Percentiles rank a stretch among this genome's conserved stretches.
Conservation (phyloP, 2,113 vertebrate species). For the Hemiprocne comata region DNA sequence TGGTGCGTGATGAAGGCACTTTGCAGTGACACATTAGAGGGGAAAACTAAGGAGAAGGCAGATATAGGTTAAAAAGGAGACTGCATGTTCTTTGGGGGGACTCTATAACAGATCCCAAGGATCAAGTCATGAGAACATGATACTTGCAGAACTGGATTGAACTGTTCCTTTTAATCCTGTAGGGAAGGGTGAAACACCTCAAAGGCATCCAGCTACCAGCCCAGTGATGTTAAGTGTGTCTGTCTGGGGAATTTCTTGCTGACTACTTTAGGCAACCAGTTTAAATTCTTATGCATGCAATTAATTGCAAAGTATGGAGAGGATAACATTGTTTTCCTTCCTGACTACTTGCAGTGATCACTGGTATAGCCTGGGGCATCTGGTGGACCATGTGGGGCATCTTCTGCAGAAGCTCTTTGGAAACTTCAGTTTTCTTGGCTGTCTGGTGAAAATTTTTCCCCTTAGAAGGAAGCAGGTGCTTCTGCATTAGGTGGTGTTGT, state of each 20-base stretch:
- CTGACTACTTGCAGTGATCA: rapidly evolving
- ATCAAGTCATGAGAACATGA: background rate
- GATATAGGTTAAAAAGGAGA: background rate
- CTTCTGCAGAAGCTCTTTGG: background rate
- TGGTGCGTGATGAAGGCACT: background rate
- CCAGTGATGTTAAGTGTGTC: conserved; percentile 6
- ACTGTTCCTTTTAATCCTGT: background rate
- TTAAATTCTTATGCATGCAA: conserved; percentile 17
- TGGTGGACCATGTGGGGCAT: background rate
- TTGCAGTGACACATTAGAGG: background rate
- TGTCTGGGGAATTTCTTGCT: conserved; percentile 36
- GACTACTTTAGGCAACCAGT: conserved; percentile 10
- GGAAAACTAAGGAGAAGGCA: background rate
- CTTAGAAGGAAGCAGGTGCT: background rate
- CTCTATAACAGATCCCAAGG: background rate
- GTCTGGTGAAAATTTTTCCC: background rate
- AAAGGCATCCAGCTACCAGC: conserved; percentile 32
- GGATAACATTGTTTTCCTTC: background rate
- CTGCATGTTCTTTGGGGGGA: background rate
- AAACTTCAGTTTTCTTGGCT: background rate
- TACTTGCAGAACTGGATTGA: background rate
- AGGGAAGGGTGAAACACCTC: background rate
- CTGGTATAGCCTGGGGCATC: background rate
- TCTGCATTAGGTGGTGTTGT: background rate
- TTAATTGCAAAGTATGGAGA: background rate